phyloP scores from a whole-genome alignment of 1,140 invertebrate genomes.

The Conus betulinus region DNA sequence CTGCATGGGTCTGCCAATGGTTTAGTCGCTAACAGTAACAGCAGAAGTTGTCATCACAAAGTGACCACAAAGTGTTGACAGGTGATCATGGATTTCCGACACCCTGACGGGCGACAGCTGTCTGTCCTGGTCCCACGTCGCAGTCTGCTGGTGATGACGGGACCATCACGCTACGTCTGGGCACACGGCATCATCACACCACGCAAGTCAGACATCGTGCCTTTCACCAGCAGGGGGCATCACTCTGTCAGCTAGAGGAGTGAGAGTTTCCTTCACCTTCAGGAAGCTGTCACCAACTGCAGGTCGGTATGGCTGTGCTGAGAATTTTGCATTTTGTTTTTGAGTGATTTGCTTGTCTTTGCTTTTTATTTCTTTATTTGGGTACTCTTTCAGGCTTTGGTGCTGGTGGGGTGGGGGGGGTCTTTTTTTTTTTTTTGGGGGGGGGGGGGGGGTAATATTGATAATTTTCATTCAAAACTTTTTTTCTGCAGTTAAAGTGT shows the following conservation, averaged over 20 bases:
- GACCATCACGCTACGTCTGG: slow-evolving; percentile 83
- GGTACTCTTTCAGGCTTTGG: too few relatives aligned
- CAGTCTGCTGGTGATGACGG: slow-evolving; percentile 90
- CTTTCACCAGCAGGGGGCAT: slow-evolving; percentile 72
- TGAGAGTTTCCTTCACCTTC: slow-evolving; percentile 92
- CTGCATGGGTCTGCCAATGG: too few relatives aligned
- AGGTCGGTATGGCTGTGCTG: slow-evolving; percentile 44
- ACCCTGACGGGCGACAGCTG: slow-evolving; percentile 79
- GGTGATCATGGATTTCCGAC: slow-evolving; percentile 91
- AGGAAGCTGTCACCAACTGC: slow-evolving; percentile 83
- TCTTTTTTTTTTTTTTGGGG: too few relatives aligned
- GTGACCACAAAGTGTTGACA: slow-evolving; percentile 31
- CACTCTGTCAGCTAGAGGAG: slow-evolving; percentile 79
- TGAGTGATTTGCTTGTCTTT: too few relatives aligned
- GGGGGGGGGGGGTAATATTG: too few relatives aligned
- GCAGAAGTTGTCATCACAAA: not conserved
- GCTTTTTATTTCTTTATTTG: too few relatives aligned
- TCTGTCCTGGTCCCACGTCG: slow-evolving; percentile 84
- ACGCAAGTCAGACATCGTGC: slow-evolving; percentile 87
- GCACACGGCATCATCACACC: slow-evolving; percentile 85
- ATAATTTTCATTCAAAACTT: not conserved
- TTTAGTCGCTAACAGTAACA: not conserved
- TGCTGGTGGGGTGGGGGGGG: too few relatives aligned
- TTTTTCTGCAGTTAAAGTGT: too few relatives aligned
- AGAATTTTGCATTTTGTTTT: too few relatives aligned